Evolutionary conservation across 2,113 vertebrate species (phyloP).

Genomic region (Gallinago paraguaiae): DNA sequence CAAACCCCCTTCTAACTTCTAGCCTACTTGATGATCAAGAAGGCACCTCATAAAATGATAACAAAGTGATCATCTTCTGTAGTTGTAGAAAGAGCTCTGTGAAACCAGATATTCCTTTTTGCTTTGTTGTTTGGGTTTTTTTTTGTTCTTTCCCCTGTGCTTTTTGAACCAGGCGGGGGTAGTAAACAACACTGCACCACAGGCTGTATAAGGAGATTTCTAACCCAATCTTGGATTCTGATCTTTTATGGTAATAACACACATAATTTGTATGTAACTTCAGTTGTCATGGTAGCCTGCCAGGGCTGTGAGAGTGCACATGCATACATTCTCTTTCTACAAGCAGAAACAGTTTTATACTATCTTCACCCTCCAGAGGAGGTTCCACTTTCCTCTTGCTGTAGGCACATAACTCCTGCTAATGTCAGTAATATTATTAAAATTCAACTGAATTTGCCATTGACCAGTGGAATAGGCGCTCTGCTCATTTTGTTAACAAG

Average conservation of each 20-base stretch:
- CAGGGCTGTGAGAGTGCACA: not conserved
- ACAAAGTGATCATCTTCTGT: not conserved
- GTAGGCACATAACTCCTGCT: not conserved
- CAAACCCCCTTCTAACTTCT: not conserved
- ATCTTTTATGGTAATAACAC: not conserved
- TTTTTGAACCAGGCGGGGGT: accelerated
- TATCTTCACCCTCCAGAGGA: not conserved
- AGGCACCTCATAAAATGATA: not conserved
- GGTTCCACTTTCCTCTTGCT: not conserved
- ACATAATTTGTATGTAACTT: not conserved
- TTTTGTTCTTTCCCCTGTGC: not conserved
- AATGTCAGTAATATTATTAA: not conserved
- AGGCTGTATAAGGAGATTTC: not conserved
- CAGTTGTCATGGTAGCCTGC: slow-evolving; percentile 4
- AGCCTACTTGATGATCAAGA: not conserved
- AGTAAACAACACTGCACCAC: accelerated
- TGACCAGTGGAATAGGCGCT: not conserved
- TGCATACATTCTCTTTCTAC: not conserved
- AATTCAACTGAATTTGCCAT: not conserved
- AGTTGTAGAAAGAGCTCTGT: not conserved
- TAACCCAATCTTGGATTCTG: not conserved
- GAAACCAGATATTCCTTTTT: not conserved
- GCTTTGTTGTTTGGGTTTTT: not conserved
- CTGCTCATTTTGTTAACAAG: not conserved
- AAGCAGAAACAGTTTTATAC: slow-evolving; percentile 16